Conservation (phyloP, 2,113 vertebrate species). For the Bos taurus region DNA sequence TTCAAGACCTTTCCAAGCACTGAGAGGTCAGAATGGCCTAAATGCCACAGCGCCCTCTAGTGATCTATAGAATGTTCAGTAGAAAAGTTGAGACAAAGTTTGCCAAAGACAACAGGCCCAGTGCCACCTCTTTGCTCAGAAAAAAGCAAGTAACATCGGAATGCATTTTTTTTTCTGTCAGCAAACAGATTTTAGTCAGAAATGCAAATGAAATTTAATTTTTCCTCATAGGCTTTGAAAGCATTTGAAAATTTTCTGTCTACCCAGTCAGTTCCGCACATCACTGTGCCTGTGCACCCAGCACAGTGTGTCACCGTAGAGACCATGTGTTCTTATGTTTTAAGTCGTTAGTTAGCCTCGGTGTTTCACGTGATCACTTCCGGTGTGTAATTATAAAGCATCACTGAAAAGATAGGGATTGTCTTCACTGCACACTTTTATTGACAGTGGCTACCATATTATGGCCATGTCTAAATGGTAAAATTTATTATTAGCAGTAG, state of each 20-base stretch:
- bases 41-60: constrained; percentile 94
- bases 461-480: constrained; percentile 83
- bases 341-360: constrained; percentile 73
- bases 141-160: background rate
- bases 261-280: background rate
- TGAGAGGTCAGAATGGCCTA: constrained; percentile 82
- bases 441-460: constrained; percentile 85
- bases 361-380: constrained; percentile 79
- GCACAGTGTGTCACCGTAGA: background rate
- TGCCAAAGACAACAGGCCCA: background rate
- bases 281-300: background rate
- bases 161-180: background rate
- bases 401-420: constrained; percentile 81
- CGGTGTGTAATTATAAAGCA: constrained; percentile 80
- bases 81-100: constrained; percentile 56
- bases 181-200: background rate
- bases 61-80: constrained; percentile 73
- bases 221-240: background rate
- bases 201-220: background rate
- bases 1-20: constrained; percentile 65
- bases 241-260: background rate
- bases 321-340: constrained; percentile 9
- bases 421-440: constrained; percentile 85
- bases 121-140: background rate
- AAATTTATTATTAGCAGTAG: constrained; percentile 89